phyloP scores from a whole-genome alignment of 2,113 vertebrate species.

The Eonycteris spelaea region DNA sequence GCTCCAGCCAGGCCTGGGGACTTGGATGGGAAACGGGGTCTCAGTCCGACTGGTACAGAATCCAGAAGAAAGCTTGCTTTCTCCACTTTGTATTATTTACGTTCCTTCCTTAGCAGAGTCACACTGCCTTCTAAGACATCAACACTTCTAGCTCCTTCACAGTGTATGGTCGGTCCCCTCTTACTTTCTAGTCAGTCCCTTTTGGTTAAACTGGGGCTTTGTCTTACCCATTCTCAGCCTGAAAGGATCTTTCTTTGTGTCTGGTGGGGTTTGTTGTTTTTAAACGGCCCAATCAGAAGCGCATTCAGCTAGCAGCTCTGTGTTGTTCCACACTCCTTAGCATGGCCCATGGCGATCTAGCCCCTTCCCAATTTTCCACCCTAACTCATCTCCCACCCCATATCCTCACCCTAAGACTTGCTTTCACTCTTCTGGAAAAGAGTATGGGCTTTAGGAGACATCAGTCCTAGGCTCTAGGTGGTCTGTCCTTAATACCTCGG shows the following conservation, averaged over 20 bases:
- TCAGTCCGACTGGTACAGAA: neutral
- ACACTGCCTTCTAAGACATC: neutral
- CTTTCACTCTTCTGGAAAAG: neutral
- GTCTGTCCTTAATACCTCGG: neutral
- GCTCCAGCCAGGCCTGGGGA: neutral
- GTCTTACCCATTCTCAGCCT: neutral
- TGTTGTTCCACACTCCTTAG: rapidly evolving
- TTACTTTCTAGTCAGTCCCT: neutral
- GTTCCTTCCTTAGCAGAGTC: rapidly evolving
- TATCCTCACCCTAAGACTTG: neutral
- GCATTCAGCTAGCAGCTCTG: neutral
- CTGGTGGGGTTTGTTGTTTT: neutral
- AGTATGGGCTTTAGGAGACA: neutral
- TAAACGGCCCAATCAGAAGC: neutral
- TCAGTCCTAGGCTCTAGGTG: neutral
- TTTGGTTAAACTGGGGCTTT: neutral
- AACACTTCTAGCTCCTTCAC: rapidly evolving
- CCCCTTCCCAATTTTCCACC: neutral
- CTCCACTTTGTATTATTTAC: rapidly evolving
- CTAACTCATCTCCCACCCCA: too few relatives aligned
- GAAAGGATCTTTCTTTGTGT: neutral
- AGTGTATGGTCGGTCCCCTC: neutral
- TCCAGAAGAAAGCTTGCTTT: neutral
- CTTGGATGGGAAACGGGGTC: neutral
- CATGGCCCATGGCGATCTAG: rapidly evolving